These are phyloP conservation scores for Thereva unica DNA, from an alignment of 2,888 invertebrate species.

Conservation along the genomic window DNA sequence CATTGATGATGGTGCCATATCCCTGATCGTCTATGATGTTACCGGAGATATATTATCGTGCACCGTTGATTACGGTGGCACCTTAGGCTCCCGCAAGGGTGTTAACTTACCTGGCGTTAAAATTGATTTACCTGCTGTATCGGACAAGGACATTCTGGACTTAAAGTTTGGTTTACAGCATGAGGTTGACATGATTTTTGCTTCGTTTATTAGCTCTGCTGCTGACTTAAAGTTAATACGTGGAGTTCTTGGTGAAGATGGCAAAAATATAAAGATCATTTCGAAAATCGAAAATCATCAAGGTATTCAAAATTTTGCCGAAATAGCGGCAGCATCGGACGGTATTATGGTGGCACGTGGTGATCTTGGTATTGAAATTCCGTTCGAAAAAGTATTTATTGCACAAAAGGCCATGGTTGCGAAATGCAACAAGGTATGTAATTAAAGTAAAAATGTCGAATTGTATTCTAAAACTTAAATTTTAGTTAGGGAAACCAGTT, in stretches of 20 bases:
- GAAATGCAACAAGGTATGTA: conserved; percentile 79
- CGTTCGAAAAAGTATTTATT: conserved; percentile 94
- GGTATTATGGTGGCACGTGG: conserved; percentile 99
- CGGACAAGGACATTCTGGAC: conserved; percentile 95
- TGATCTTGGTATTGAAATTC: conserved; percentile 97
- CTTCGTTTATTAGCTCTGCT: conserved; percentile 94
- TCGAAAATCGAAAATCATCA: conserved; percentile 99
- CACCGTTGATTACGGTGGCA: conserved; percentile 93
- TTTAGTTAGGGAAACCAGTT: conserved; percentile 87
- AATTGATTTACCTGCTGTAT: conserved; percentile 95
- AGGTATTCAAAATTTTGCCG: conserved; percentile 91
- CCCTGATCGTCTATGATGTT: conserved; percentile 79
- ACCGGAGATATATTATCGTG: conserved; percentile 69
- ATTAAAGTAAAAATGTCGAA: conserved; percentile 43
- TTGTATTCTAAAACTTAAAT: neutral
- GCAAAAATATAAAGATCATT: conserved; percentile 91
- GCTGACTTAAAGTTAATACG: conserved; percentile 87
- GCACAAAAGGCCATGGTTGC: conserved; percentile 98
- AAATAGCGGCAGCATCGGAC: conserved; percentile 90
- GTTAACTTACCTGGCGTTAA: conserved; percentile 95
- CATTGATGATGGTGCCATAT: conserved; percentile 96
- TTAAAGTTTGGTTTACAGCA: conserved; percentile 89
- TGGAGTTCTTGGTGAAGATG: conserved; percentile 80
- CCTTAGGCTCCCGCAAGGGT: conserved; percentile 92
- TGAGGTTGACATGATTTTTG: conserved; percentile 87